Evolutionary conservation across 2,113 vertebrate genomes (phyloP).

Genomic region (Brachionichthys hirsutus): DNA sequence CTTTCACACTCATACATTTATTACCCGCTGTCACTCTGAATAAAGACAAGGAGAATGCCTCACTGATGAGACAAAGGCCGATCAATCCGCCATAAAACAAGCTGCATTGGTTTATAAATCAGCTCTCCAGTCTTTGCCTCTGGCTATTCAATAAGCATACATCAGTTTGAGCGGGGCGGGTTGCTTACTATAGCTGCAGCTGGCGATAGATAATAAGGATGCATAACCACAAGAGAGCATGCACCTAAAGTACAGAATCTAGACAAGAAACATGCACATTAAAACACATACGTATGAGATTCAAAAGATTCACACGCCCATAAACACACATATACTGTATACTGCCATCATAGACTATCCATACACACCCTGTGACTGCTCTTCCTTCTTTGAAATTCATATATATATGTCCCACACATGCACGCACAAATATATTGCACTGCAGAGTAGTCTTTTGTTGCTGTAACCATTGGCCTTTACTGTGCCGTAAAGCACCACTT

Average conservation of each 20-base stretch:
- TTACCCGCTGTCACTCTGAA: conserved; percentile 58
- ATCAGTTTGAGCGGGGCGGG: conserved; percentile 62
- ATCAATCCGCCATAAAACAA: conserved; percentile 70
- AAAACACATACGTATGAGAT: neutral
- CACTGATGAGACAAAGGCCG: conserved; percentile 46
- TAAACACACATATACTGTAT: neutral
- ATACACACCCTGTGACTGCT: neutral
- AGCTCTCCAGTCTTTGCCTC: conserved; percentile 45
- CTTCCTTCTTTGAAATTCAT: neutral
- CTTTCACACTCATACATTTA: conserved; percentile 39
- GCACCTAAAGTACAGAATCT: conserved; percentile 1
- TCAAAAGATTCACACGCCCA: neutral
- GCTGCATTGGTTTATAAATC: conserved; percentile 67
- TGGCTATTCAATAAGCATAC: conserved; percentile 65
- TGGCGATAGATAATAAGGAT: conserved; percentile 46
- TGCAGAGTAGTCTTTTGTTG: conserved; percentile 38
- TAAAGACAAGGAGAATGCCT: conserved; percentile 53
- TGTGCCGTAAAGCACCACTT: conserved; percentile 35
- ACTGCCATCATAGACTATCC: neutral
- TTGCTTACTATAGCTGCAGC: conserved; percentile 51
- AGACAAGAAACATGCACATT: neutral
- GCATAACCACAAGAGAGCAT: conserved; percentile 6
- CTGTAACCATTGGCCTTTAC: conserved; percentile 50
- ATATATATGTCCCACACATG: neutral
- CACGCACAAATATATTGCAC: neutral